These are phyloP conservation scores for Palythoa heliodiscus DNA, from an alignment of 92 coral and sea anemone species.

Conservation along the genomic window DNA sequence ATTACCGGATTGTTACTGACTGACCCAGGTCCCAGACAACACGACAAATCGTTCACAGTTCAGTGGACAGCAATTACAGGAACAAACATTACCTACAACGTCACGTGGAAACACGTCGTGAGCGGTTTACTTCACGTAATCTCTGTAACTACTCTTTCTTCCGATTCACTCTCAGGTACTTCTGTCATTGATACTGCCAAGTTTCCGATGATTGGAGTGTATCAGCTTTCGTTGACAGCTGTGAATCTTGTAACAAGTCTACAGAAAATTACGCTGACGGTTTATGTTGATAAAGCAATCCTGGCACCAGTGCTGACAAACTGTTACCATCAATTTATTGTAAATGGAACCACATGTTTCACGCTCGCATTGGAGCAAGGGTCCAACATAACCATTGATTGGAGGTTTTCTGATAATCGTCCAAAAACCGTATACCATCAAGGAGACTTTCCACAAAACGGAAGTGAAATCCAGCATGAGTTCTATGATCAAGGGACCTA, in stretches of 20 bases:
- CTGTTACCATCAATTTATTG: slow-evolving; percentile 45
- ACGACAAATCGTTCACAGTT: slow-evolving; percentile 44
- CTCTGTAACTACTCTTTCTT: slow-evolving; percentile 16
- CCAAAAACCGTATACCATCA: slow-evolving; percentile 23
- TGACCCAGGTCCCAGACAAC: slow-evolving; percentile 54
- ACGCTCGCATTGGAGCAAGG: slow-evolving; percentile 62
- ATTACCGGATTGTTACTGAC: slow-evolving; percentile 47
- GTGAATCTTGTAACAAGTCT: slow-evolving; percentile 73
- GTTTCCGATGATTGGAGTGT: slow-evolving; percentile 61
- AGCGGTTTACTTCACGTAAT: slow-evolving; percentile 29
- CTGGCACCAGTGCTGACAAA: slow-evolving; percentile 40
- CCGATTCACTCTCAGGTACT: slow-evolving; percentile 43
- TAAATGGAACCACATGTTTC: slow-evolving; percentile 54
- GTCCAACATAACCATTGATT: slow-evolving; percentile 77
- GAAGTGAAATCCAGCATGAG: slow-evolving; percentile 53
- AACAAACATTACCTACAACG: slow-evolving; percentile 77
- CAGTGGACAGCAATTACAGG: slow-evolving; percentile 61
- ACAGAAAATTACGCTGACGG: slow-evolving; percentile 49
- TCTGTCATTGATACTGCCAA: slow-evolving; percentile 38
- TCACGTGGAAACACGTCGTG: slow-evolving; percentile 45
- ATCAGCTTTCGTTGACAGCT: slow-evolving; percentile 66
- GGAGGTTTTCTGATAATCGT: slow-evolving; percentile 68
- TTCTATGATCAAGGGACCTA: slow-evolving; percentile 46
- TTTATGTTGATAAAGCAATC: slow-evolving; percentile 75
- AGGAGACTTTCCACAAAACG: slow-evolving; percentile 66